phyloP scores from a whole-genome alignment of 2,113 vertebrate genomes.

The Sylvia atricapilla region DNA sequence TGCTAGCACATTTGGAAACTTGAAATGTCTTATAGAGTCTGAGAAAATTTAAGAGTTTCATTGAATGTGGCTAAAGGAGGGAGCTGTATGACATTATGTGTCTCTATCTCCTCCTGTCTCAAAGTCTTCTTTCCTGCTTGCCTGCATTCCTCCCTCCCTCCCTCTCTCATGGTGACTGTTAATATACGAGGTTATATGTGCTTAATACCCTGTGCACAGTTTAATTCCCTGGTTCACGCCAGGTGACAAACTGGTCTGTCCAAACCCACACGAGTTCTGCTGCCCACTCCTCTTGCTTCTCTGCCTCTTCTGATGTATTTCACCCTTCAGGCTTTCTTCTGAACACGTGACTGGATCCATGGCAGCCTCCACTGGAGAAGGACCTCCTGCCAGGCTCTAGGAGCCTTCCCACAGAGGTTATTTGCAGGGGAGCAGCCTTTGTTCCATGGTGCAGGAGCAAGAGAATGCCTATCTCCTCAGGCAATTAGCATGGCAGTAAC shows the following conservation, averaged over 20 bases:
- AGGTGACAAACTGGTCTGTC: background rate
- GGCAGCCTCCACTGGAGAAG: fast-evolving
- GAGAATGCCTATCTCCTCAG: fast-evolving
- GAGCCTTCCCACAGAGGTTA: background rate
- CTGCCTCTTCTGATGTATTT: background rate
- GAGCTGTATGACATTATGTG: background rate
- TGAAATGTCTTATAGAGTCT: background rate
- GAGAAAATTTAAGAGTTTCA: background rate
- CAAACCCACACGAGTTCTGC: background rate
- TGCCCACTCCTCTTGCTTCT: background rate
- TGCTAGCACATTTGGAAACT: background rate
- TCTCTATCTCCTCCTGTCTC: background rate
- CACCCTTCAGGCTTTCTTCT: background rate
- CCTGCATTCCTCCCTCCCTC: background rate
- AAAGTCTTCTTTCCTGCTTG: background rate
- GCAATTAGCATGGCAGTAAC: background rate
- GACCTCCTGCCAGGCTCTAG: background rate
- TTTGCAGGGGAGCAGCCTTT: background rate
- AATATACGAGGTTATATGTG: background rate
- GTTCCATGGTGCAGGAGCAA: background rate
- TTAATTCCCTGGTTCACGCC: background rate
- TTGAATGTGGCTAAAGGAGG: background rate
- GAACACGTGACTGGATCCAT: fast-evolving
- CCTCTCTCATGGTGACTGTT: background rate
- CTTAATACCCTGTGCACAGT: background rate